These are phyloP conservation scores for Heterochromis multidens DNA, from an alignment of 2,113 vertebrate genomes.

Conservation along the genomic window DNA sequence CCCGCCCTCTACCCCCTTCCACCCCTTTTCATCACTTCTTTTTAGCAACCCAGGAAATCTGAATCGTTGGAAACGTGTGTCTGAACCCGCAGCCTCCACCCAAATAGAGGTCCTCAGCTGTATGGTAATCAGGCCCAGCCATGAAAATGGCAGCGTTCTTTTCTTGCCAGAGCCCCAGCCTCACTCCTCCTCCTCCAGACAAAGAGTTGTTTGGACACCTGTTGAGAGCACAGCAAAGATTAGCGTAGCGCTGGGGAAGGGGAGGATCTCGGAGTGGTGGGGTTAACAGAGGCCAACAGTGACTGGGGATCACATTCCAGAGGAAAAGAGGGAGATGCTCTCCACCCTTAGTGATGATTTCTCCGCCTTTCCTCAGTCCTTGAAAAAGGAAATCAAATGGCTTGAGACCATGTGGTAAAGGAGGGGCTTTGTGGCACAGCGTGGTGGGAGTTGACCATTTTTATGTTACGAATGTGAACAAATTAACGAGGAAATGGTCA, in stretches of 20 bases:
- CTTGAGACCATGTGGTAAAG: slow-evolving; percentile 43
- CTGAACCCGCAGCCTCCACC: slow-evolving; percentile 62
- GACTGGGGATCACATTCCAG: slow-evolving; percentile 80
- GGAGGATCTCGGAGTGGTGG: slow-evolving; percentile 50
- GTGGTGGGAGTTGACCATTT: slow-evolving; percentile 24
- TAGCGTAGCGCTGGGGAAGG: slow-evolving; percentile 65
- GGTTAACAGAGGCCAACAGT: slow-evolving; percentile 80
- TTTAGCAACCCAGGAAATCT: slow-evolving; percentile 78
- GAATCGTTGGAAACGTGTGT: slow-evolving; percentile 72
- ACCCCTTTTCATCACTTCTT: slow-evolving; percentile 61
- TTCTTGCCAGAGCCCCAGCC: slow-evolving; percentile 66
- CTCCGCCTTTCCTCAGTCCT: slow-evolving; percentile 21
- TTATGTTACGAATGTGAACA: slow-evolving; percentile 18
- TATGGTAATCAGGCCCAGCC: slow-evolving; percentile 85
- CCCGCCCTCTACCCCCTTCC: slow-evolving; percentile 26
- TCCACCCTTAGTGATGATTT: slow-evolving; percentile 13
- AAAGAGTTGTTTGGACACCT: slow-evolving; percentile 91
- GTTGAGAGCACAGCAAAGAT: slow-evolving; percentile 80
- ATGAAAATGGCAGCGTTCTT: slow-evolving; percentile 82
- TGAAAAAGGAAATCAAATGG: slow-evolving; percentile 49
- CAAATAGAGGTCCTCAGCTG: slow-evolving; percentile 81
- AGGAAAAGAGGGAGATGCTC: slow-evolving; percentile 64
- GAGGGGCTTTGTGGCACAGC: slow-evolving; percentile 13
- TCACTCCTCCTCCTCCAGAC: slow-evolving; percentile 74
- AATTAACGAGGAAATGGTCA: slow-evolving; percentile 23